Evolutionary conservation across 1,140 invertebrate genomes (phyloP).

Genomic region (Caenorhabditis tropicalis): DNA sequence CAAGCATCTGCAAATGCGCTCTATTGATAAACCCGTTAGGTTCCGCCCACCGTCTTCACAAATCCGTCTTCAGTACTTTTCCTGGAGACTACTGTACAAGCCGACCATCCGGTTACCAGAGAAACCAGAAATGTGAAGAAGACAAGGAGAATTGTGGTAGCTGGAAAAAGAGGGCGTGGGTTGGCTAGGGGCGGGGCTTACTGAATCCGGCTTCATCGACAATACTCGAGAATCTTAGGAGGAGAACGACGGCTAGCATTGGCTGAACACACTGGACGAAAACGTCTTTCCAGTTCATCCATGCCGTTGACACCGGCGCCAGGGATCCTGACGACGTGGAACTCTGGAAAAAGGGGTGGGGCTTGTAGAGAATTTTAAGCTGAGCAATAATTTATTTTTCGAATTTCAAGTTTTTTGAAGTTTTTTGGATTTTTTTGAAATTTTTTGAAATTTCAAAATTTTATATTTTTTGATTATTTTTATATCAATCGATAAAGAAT

Average conservation of each 20-base stretch:
- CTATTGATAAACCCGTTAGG: neutral
- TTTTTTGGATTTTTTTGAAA: no score
- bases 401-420: neutral
- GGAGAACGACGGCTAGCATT: neutral
- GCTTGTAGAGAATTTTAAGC: no score
- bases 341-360: no score
- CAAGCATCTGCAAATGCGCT: neutral
- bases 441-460: no score
- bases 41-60: neutral
- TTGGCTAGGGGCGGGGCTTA: neutral
- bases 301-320: neutral
- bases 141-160: neutral
- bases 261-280: constrained; percentile 20
- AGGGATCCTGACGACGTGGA: neutral
- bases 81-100: constrained; percentile 7
- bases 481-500: no score
- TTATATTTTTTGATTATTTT: no score
- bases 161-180: neutral
- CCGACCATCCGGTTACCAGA: constrained; percentile 15
- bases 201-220: constrained; percentile 12
- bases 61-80: constrained; percentile 22
- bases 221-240: constrained; percentile 6
- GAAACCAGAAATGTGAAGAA: constrained; percentile 11
- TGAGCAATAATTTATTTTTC: neutral
- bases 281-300: constrained; percentile 30